These are phyloP conservation scores for Asarcornis scutulata DNA, from an alignment of 2,113 vertebrate genomes.

Conservation along the genomic window DNA sequence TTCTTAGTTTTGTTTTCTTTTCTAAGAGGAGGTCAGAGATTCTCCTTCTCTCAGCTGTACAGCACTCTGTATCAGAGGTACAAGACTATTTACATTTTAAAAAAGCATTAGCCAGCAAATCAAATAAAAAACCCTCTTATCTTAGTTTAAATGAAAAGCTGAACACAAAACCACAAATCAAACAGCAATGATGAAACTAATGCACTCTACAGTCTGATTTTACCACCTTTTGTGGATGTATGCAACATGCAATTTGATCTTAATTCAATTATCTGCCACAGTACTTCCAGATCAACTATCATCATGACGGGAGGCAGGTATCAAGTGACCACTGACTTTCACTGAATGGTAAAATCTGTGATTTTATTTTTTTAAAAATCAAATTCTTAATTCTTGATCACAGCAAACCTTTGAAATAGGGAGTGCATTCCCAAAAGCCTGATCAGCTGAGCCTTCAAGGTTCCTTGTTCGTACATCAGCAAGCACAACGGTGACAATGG, in stretches of 20 bases:
- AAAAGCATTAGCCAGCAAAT: constrained; percentile 13
- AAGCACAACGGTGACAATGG: rapidly evolving
- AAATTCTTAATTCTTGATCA: background rate
- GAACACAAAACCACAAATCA: background rate
- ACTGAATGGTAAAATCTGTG: background rate
- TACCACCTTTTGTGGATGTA: rapidly evolving
- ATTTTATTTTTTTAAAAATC: background rate
- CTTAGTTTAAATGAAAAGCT: background rate
- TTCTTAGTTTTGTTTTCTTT: constrained; percentile 26
- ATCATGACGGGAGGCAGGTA: background rate
- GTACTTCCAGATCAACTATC: background rate
- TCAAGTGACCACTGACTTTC: background rate
- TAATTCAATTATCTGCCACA: background rate
- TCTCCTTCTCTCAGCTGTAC: background rate
- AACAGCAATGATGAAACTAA: background rate
- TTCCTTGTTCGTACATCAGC: background rate
- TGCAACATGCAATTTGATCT: background rate
- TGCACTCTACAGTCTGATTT: background rate
- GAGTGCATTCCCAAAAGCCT: background rate
- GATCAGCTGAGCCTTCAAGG: background rate
- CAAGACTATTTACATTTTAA: constrained; percentile 30
- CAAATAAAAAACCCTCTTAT: background rate
- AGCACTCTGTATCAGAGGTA: background rate
- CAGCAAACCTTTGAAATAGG: background rate
- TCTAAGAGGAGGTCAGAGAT: background rate